phyloP scores from a whole-genome alignment of 2,888 invertebrate species.

The Pimpla rufipes region DNA sequence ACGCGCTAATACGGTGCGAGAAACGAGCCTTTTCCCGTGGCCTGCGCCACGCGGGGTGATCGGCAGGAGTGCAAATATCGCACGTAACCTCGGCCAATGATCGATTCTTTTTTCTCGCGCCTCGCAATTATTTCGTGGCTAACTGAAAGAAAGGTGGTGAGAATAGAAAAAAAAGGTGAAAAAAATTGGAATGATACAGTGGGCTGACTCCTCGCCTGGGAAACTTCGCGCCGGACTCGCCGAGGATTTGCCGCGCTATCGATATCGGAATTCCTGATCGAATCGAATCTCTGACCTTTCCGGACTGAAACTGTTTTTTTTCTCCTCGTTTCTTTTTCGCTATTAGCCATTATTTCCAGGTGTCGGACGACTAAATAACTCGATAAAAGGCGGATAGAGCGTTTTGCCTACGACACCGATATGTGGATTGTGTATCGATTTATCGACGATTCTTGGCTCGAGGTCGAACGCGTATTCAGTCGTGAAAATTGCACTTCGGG shows the following conservation, averaged over 20 bases:
- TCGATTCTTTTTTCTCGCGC: constrained; percentile 58
- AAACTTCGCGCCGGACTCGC: constrained; percentile 37
- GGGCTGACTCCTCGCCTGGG: constrained; percentile 47
- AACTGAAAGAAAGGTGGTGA: not conserved
- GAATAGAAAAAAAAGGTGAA: constrained; percentile 17
- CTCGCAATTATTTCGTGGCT: constrained; percentile 67
- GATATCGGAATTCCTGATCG: constrained; percentile 66
- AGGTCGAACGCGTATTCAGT: constrained; percentile 35
- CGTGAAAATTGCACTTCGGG: constrained; percentile 33
- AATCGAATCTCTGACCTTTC: constrained; percentile 65
- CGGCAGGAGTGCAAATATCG: constrained; percentile 2
- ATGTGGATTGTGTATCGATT: too few relatives aligned
- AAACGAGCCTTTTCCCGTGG: constrained; percentile 27
- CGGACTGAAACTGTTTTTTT: constrained; percentile 40
- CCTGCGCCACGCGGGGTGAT: constrained; percentile 24
- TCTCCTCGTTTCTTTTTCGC: constrained; percentile 23
- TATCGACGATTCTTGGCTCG: constrained; percentile 29
- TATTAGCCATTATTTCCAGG: constrained; percentile 26
- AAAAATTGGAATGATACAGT: constrained; percentile 45
- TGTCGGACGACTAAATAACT: constrained; percentile 24
- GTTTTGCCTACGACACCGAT: constrained; percentile 6
- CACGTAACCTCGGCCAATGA: not conserved
- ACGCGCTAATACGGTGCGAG: constrained; percentile 37
- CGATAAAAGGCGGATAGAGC: constrained; percentile 6
- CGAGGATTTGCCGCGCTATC: constrained; percentile 62